These are phyloP conservation scores for Ceriagrion tenellum DNA, from an alignment of 2,888 invertebrate genomes.

Conservation along the genomic window DNA sequence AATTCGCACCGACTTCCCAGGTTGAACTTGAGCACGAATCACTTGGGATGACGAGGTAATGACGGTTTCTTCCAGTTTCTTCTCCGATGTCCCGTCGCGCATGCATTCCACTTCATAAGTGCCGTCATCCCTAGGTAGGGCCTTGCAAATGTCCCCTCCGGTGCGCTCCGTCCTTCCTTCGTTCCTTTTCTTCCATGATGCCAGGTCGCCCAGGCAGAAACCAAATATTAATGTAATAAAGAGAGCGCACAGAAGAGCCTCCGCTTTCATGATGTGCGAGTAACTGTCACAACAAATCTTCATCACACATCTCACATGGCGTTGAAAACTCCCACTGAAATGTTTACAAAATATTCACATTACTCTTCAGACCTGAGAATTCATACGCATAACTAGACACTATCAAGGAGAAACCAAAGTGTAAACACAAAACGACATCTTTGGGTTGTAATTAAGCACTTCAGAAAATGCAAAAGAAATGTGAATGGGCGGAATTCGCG, in stretches of 20 bases:
- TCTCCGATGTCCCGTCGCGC: neutral
- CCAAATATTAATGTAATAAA: neutral
- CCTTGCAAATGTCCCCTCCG: neutral
- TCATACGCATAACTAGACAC: no score
- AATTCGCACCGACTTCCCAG: neutral
- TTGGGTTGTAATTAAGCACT: no score
- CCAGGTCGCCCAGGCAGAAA: neutral
- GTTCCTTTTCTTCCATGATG: neutral
- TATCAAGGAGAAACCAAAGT: no score
- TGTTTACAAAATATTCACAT: neutral
- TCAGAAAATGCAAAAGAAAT: no score
- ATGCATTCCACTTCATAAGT: neutral
- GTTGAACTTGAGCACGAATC: neutral
- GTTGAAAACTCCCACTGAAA: conserved; percentile 7
- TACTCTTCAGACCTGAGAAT: no score
- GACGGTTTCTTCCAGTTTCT: neutral
- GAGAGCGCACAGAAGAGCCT: neutral
- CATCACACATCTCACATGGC: neutral
- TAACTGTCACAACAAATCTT: neutral
- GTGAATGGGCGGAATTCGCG: no score
- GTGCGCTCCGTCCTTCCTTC: neutral
- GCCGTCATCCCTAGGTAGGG: neutral
- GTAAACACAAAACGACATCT: no score
- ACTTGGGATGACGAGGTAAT: conserved; percentile 3
- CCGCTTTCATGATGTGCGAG: neutral